phyloP scores from a whole-genome alignment of 2,797 vertebrate species.

The Falco novaeseelandiae region DNA sequence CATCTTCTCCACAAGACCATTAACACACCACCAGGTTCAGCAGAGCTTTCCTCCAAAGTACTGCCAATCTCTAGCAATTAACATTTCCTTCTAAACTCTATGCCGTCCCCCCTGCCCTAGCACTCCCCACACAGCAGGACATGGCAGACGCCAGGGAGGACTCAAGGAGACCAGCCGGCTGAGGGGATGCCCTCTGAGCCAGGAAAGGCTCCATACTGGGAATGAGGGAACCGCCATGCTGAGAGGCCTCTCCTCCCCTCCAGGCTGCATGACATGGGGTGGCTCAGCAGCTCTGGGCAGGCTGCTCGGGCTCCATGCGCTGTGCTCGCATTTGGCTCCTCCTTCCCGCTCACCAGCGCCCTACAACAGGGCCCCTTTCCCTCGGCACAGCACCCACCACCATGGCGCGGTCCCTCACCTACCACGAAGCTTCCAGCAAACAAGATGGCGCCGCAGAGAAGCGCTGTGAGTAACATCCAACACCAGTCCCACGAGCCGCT shows the following conservation, averaged over 20 bases:
- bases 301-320: fast-evolving
- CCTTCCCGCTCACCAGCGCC: fast-evolving
- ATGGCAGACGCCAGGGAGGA: fast-evolving
- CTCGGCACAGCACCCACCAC: not conserved
- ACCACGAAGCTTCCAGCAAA: fast-evolving
- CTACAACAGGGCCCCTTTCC: not conserved
- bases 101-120: fast-evolving
- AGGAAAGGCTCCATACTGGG: fast-evolving
- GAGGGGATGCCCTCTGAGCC: not conserved
- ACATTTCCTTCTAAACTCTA: not conserved
- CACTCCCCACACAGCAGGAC: not conserved
- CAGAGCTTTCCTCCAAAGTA: no score
- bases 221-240: fast-evolving
- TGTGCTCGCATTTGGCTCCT: fast-evolving
- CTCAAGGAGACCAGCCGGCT: not conserved
- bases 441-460: not conserved
- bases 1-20: not conserved
- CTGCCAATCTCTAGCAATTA: fast-evolving
- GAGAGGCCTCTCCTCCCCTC: not conserved
- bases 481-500: fast-evolving
- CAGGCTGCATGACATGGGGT: no score
- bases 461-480: fast-evolving
- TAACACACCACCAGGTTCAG: not conserved
- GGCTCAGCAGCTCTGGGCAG: not conserved
- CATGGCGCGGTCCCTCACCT: fast-evolving